Conservation (phyloP, 2,113 vertebrate species). For the Petrocephalus zakoni region DNA sequence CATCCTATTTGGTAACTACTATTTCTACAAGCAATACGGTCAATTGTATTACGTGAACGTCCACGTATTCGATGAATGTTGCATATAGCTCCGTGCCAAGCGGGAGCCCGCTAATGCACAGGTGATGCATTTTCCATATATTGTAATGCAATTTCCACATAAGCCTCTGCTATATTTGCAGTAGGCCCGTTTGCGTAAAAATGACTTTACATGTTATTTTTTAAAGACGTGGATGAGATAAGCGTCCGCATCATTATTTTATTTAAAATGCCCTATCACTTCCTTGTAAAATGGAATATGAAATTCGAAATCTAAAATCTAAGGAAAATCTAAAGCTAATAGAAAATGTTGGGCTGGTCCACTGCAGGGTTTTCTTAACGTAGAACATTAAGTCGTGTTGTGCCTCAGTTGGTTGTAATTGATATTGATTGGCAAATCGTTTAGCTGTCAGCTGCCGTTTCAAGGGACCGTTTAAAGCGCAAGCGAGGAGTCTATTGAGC, state of each 20-base stretch:
- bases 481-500: constrained; percentile 64
- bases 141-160: not conserved
- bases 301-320: not conserved
- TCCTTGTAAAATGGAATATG: not conserved
- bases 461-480: constrained; percentile 73
- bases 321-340: not conserved
- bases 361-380: constrained; percentile 15
- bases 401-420: constrained; percentile 55
- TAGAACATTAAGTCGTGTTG: constrained; percentile 13
- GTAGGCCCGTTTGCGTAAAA: not conserved
- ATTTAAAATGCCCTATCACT: not conserved
- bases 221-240: not conserved
- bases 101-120: not conserved
- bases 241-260: not conserved
- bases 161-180: not conserved
- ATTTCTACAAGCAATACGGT: constrained; percentile 23
- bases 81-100: not conserved
- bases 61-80: not conserved
- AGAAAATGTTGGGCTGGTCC: constrained; percentile 18
- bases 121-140: not conserved
- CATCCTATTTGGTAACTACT: constrained; percentile 35
- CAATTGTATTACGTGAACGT: constrained; percentile 7
- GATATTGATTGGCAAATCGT: constrained; percentile 72
- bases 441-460: constrained; percentile 75
- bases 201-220: no score